Evolutionary conservation across 1,140 invertebrate genomes (phyloP).

Genomic region (Ips typographus): DNA sequence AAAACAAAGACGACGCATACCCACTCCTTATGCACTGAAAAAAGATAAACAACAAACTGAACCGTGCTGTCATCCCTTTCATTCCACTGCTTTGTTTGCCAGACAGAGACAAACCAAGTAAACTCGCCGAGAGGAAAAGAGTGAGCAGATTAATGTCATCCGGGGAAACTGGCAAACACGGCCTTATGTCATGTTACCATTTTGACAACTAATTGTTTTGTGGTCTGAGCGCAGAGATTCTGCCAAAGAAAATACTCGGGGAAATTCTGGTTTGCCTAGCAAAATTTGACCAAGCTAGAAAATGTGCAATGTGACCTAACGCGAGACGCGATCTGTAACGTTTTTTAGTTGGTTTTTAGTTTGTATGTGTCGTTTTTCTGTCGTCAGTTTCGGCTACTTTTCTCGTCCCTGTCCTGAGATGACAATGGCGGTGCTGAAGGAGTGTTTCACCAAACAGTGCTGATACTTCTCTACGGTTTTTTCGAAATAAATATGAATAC

Average conservation of each 20-base stretch:
- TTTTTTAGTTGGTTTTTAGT: slow-evolving; percentile 30
- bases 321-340: not conserved
- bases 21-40: no score
- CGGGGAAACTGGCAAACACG: slow-evolving; percentile 10
- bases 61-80: no score
- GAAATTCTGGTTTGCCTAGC: slow-evolving; percentile 8
- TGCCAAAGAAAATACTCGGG: slow-evolving; percentile 10
- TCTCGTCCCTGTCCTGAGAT: slow-evolving; percentile 15
- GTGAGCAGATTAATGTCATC: not conserved
- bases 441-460: slow-evolving; percentile 25
- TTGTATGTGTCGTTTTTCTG: slow-evolving; percentile 1
- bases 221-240: slow-evolving; percentile 5
- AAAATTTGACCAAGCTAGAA: slow-evolving; percentile 9
- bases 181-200: slow-evolving; percentile 9
- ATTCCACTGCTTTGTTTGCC: no score
- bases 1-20: no score
- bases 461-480: slow-evolving; percentile 14
- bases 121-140: not conserved
- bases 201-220: slow-evolving; percentile 33
- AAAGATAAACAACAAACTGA: no score
- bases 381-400: slow-evolving; percentile 26
- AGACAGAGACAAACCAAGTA: not conserved
- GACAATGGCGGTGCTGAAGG: slow-evolving; percentile 31
- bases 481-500: slow-evolving; percentile 39
- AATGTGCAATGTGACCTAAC: slow-evolving; percentile 35